Evolutionary conservation across 2,113 vertebrate species (phyloP).

Genomic region (Choloepus hoffmanni): DNA sequence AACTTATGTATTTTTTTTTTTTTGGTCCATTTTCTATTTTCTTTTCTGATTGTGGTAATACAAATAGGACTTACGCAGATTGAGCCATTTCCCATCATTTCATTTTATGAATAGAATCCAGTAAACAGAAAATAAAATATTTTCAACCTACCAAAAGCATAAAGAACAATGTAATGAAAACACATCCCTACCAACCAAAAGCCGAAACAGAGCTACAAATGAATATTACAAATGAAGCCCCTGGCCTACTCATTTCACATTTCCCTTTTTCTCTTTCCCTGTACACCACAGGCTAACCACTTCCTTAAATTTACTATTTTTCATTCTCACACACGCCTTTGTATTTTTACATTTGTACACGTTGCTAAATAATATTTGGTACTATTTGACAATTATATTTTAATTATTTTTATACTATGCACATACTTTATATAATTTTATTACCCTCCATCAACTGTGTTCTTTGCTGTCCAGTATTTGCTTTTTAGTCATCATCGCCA

Average conservation of each 20-base stretch:
- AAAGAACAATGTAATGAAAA: accelerated
- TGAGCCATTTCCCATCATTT: neutral
- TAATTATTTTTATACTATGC: neutral
- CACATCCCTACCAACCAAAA: accelerated
- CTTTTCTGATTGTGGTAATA: neutral
- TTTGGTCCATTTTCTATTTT: neutral
- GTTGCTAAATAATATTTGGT: neutral
- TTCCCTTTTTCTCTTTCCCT: neutral
- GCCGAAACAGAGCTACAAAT: accelerated
- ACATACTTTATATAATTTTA: neutral
- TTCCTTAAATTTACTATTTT: neutral
- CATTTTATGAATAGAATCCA: neutral
- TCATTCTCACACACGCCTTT: neutral
- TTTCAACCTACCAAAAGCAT: neutral
- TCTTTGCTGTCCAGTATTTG: neutral
- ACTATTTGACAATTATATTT: neutral
- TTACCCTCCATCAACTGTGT: too few relatives aligned
- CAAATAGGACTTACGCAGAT: neutral
- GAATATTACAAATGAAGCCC: neutral
- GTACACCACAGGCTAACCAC: neutral
- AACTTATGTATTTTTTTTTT: too few relatives aligned
- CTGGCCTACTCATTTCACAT: neutral
- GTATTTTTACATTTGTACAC: neutral
- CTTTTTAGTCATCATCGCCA: too few relatives aligned
- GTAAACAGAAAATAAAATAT: neutral